Percentiles rank a stretch among this genome's conserved stretches.
Evolutionary conservation across 2,888 invertebrate species (phyloP).

Genomic region (Achlya flavicornis): DNA sequence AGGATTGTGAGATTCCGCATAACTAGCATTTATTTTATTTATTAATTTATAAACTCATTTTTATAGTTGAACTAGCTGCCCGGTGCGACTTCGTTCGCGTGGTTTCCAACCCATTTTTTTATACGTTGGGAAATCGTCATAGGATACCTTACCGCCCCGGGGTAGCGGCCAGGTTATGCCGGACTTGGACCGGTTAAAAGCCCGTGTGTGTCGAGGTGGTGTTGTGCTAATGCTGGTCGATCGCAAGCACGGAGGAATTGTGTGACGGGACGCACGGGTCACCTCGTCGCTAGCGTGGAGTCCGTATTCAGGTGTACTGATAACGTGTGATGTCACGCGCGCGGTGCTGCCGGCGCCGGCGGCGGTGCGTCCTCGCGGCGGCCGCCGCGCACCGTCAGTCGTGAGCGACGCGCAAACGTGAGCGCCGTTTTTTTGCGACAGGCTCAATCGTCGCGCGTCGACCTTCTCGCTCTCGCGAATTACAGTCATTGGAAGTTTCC

Average conservation of each 20-base stretch:
- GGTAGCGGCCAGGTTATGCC: too few relatives aligned
- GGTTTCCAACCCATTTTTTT: too few relatives aligned
- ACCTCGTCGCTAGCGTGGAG: slow-evolving; percentile 25
- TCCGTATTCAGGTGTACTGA: slow-evolving; percentile 50
- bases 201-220: too few relatives aligned
- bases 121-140: too few relatives aligned
- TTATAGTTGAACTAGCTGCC: too few relatives aligned
- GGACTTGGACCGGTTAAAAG: too few relatives aligned
- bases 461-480: neutral
- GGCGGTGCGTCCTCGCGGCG: slow-evolving; percentile 29
- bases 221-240: neutral
- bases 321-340: slow-evolving; percentile 64
- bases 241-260: too few relatives aligned
- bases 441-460: slow-evolving; percentile 21
- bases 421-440: slow-evolving; percentile 49
- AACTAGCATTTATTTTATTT: too few relatives aligned
- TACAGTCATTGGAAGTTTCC: neutral
- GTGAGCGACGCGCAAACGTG: slow-evolving; percentile 56
- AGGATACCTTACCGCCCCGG: too few relatives aligned
- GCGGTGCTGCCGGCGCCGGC: slow-evolving; percentile 12
- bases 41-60: too few relatives aligned
- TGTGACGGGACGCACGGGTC: neutral
- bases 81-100: too few relatives aligned
- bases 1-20: too few relatives aligned
- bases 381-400: slow-evolving; percentile 46